Evolutionary conservation across 2,888 invertebrate species (phyloP).

Genomic region (Meliscaeva auricollis): DNA sequence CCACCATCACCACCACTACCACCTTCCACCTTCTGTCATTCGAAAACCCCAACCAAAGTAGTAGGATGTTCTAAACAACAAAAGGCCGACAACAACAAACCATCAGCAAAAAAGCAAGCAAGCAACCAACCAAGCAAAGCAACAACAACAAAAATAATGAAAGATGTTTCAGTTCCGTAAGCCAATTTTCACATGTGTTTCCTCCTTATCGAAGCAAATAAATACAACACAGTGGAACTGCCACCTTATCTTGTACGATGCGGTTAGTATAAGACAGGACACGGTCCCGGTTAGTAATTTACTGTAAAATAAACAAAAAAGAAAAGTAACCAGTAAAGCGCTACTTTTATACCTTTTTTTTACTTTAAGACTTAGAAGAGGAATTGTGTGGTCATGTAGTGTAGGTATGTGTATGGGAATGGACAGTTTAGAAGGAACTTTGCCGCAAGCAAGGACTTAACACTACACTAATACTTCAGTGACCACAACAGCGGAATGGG

Average conservation of each 20-base stretch:
- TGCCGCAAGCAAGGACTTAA: slow-evolving; percentile 67
- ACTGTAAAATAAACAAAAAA: slow-evolving; percentile 71
- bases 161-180: slow-evolving; percentile 72
- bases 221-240: slow-evolving; percentile 66
- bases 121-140: slow-evolving; percentile 1
- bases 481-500: slow-evolving; percentile 52
- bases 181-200: slow-evolving; percentile 76
- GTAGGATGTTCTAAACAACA: slow-evolving; percentile 13
- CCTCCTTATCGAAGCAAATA: slow-evolving; percentile 70
- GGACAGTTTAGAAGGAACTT: slow-evolving; percentile 43
- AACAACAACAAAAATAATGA: slow-evolving; percentile 46
- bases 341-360: slow-evolving; percentile 17
- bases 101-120: not conserved
- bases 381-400: slow-evolving; percentile 12
- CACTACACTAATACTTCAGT: slow-evolving; percentile 48
- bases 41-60: not conserved
- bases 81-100: slow-evolving; percentile 31
- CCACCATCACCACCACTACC: slow-evolving; percentile 37
- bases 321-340: slow-evolving; percentile 35
- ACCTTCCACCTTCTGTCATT: slow-evolving; percentile 6
- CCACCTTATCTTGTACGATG: slow-evolving; percentile 71
- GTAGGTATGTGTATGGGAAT: not conserved
- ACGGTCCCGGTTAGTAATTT: slow-evolving; percentile 68
- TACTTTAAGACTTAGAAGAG: not conserved
- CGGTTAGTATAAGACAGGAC: slow-evolving; percentile 56